Conservation (phyloP, 2,797 vertebrate genomes). For the Coluber constrictor region DNA sequence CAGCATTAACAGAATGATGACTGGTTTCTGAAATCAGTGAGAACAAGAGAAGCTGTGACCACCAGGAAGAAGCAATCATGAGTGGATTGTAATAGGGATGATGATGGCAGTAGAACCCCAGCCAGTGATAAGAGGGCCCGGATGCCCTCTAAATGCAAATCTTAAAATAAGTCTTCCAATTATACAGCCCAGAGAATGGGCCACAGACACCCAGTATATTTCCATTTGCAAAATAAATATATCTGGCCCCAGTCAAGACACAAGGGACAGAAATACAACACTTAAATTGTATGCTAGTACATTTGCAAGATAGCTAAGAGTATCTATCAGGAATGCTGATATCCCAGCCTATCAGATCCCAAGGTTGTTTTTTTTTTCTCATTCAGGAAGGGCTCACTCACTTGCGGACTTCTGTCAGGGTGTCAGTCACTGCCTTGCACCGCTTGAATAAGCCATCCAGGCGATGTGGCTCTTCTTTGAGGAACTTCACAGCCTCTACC, state of each 20-base stretch:
- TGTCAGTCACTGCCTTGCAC: conserved; percentile 90
- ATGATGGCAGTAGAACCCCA: background rate
- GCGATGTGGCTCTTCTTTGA: conserved; percentile 95
- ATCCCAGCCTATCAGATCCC: background rate
- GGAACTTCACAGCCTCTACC: conserved; percentile 96
- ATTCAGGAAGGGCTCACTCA: conserved; percentile 39
- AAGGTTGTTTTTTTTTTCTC: background rate
- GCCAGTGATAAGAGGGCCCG: background rate
- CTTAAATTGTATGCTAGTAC: background rate
- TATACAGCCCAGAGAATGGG: background rate
- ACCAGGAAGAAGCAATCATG: background rate
- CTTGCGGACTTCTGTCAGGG: conserved; percentile 85
- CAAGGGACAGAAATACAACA: background rate
- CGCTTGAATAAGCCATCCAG: conserved; percentile 93
- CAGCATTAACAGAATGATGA: background rate
- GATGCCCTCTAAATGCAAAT: background rate
- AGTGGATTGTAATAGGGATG: background rate
- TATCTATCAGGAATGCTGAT: background rate
- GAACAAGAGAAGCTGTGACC: background rate
- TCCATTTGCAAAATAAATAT: background rate
- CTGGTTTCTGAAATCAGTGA: background rate
- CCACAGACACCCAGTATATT: background rate
- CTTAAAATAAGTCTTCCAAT: background rate
- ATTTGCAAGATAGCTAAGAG: background rate
- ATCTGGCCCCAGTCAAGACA: background rate